A percentile compares a stretch with the other conserved stretches of the same genome.
These are phyloP conservation scores for Drosophila arawakana DNA, from an alignment of 1,140 invertebrate genomes.

Conservation along the genomic window DNA sequence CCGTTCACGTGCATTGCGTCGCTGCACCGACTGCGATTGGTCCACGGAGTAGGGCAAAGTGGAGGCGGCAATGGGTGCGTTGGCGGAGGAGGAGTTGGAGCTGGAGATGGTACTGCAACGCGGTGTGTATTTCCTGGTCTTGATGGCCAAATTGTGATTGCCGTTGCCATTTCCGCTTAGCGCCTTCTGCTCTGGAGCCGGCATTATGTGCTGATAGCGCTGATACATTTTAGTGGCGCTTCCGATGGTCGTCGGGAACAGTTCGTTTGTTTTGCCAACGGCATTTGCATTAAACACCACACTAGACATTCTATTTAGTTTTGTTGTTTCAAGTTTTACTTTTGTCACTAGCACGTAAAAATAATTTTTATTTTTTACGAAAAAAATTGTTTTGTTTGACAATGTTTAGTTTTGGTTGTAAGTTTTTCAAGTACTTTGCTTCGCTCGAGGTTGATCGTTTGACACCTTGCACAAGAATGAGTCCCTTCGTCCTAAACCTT, in stretches of 20 bases:
- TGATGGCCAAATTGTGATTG: constrained; percentile 61
- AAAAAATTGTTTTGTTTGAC: constrained; percentile 30
- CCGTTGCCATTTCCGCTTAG: constrained; percentile 18
- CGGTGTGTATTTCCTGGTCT: constrained; percentile 76
- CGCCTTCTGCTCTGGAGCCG: constrained; percentile 52
- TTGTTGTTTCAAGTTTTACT: background rate
- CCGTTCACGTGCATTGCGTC: constrained; percentile 95
- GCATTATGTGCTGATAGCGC: constrained; percentile 76
- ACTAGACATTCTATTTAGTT: constrained; percentile 51
- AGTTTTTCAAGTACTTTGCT: constrained; percentile 11
- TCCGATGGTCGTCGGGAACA: constrained; percentile 67
- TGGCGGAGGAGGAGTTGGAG: constrained; percentile 84
- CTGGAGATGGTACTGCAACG: constrained; percentile 34
- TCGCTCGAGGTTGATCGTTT: constrained; percentile 70
- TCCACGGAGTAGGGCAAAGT: constrained; percentile 86
- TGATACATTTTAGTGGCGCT: constrained; percentile 61
- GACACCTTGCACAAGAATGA: constrained; percentile 82
- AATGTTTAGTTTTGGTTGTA: background rate
- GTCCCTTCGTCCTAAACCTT: constrained; percentile 81
- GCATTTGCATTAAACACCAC: constrained; percentile 54
- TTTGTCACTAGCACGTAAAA: constrained; percentile 4
- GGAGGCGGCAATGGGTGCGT: constrained; percentile 61
- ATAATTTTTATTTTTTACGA: constrained; percentile 8
- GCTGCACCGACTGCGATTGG: constrained; percentile 92
- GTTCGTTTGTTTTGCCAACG: constrained; percentile 47